Base-by-base conservation (phyloP, 2,113 vertebrate genomes). In the Empidonax traillii region DNA sequence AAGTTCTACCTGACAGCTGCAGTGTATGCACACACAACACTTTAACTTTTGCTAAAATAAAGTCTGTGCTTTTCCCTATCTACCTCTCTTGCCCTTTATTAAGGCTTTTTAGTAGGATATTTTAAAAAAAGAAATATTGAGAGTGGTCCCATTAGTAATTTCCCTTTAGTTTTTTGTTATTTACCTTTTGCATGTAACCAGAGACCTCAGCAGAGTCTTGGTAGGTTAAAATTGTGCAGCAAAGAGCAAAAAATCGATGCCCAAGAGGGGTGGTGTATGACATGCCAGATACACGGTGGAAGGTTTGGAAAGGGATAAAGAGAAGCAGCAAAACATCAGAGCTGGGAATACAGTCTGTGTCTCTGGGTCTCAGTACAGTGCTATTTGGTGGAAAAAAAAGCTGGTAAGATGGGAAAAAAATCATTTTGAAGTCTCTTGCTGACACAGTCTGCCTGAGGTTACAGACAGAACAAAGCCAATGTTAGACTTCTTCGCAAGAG, bases 391-490 rank as follows among this genome's bases (percentile, higher is more conserved):
- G 68, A 22, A 67, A 87, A 74, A 69, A 85, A 90, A 71, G 10
- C 19, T 61, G 35, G 23, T 43, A 9, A 2, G 15, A 18, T 15
- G 22, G 24, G 4, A 6, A 17, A 71, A 12, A 68, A 72, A 66
- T 10, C 0, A 80, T 75, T 87, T 56, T 76, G 43, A 82, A 72
- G 14, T 56, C 53, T 73, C 68, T 86, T 88, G 63, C 63, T 94
- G 90, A 90, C 72, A 79, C 33, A 80, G 58, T 65, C n/a, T 91
- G 49, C 75, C 85, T 84, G 72, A 88, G 92, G 83, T 77, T 92
- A 93, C 76, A 90, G 82, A 47, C 6, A 88, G 67, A 78, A 79
- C 1, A 6, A 83, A 76, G 37, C 10, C 8, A 4, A 23, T 49
- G 67, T 30, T 79, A 63, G 43, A 63, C 23, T 66, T 35, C 46